These are phyloP conservation scores for Agriotes lineatus DNA, from an alignment of 2,888 invertebrate genomes.

Conservation along the genomic window DNA sequence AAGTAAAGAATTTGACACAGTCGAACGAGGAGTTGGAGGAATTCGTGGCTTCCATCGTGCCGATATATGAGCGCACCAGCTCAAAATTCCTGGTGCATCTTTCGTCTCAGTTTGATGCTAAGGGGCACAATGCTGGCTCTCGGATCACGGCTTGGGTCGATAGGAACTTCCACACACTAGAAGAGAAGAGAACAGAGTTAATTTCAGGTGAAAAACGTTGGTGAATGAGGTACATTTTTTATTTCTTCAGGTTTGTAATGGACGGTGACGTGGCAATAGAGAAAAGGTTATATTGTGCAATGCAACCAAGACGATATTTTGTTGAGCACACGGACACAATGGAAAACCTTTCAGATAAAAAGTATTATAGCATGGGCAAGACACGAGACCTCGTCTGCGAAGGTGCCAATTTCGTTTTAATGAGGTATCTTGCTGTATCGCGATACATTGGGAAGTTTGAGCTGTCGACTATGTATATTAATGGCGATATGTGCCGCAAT, in stretches of 20 bases:
- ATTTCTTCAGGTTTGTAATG: slow-evolving; percentile 64
- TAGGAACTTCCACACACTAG: slow-evolving; percentile 73
- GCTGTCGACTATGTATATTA: slow-evolving; percentile 71
- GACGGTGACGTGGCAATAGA: slow-evolving; percentile 66
- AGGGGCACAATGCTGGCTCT: slow-evolving; percentile 71
- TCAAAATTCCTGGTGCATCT: slow-evolving; percentile 73
- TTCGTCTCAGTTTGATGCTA: slow-evolving; percentile 71
- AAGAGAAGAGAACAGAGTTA: slow-evolving; percentile 72
- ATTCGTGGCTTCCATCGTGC: slow-evolving; percentile 18
- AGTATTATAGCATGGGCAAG: slow-evolving; percentile 68
- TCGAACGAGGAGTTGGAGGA: slow-evolving; percentile 23
- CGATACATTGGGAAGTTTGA: slow-evolving; percentile 70
- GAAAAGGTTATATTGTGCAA: slow-evolving; percentile 69
- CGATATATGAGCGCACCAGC: slow-evolving; percentile 58
- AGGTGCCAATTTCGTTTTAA: slow-evolving; percentile 72
- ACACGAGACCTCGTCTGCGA: slow-evolving; percentile 72
- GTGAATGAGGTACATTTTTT: too few relatives aligned
- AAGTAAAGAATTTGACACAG: neutral
- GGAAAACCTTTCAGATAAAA: slow-evolving; percentile 65
- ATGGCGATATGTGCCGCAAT: slow-evolving; percentile 72
- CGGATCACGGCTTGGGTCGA: slow-evolving; percentile 73
- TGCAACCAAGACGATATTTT: slow-evolving; percentile 71
- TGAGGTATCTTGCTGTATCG: slow-evolving; percentile 72
- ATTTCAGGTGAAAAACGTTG: too few relatives aligned
- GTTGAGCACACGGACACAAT: slow-evolving; percentile 68